phyloP scores from a whole-genome alignment of 2,113 vertebrate species.

The Tetrax tetrax region DNA sequence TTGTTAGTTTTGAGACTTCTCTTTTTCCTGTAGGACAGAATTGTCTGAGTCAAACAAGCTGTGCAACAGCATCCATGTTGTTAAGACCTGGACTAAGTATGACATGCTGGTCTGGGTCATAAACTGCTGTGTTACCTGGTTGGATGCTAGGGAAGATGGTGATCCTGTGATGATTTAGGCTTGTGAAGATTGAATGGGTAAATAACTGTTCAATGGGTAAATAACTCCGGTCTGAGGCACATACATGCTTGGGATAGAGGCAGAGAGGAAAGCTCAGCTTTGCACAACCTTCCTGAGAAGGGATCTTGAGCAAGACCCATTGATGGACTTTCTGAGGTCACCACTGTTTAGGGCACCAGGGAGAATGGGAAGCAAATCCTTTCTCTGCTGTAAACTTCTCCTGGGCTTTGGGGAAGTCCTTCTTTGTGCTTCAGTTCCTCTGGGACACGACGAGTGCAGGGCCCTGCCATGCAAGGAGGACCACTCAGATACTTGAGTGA shows the following conservation, averaged over 20 bases:
- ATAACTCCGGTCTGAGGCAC: background rate
- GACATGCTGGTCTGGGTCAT: background rate
- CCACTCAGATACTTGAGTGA: background rate
- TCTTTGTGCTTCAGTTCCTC: background rate
- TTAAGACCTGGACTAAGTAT: background rate
- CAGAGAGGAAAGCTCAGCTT: background rate
- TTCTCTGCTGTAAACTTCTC: background rate
- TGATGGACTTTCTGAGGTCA: background rate
- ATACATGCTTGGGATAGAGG: background rate
- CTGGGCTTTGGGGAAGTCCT: background rate
- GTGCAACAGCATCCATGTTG: background rate
- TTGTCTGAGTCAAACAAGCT: background rate
- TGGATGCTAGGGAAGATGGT: background rate
- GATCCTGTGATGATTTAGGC: background rate
- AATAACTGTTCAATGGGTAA: background rate
- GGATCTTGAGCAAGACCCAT: background rate
- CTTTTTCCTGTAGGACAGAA: background rate
- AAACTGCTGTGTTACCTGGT: background rate
- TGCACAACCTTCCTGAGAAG: background rate
- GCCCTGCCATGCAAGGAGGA: background rate
- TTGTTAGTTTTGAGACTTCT: background rate
- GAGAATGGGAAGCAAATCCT: background rate
- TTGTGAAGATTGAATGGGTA: background rate
- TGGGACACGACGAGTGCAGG: fast-evolving
- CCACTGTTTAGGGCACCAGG: background rate